These are phyloP conservation scores for Lepidothrix coronata DNA, from an alignment of 2,113 vertebrate species.

Conservation along the genomic window DNA sequence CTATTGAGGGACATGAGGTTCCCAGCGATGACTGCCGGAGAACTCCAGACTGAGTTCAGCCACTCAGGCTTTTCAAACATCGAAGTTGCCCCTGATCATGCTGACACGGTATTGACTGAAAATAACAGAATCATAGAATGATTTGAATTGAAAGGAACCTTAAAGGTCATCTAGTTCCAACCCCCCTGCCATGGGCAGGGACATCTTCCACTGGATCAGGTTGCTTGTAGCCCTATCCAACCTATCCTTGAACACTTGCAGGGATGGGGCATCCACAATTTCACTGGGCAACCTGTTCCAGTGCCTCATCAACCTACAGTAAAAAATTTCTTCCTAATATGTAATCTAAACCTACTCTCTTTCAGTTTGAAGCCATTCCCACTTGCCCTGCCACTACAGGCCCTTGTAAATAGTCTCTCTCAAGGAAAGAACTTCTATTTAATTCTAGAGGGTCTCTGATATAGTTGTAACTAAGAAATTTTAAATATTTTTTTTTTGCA, in stretches of 20 bases:
- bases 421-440: not conserved
- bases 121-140: not conserved
- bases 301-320: not conserved
- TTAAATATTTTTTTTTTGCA: not conserved
- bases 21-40: not conserved
- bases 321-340: not conserved
- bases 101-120: not conserved
- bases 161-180: not conserved
- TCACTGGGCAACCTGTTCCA: not conserved
- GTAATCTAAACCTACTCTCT: not conserved
- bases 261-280: not conserved
- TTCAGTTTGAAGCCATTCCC: not conserved
- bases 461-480: not conserved
- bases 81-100: not conserved
- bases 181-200: not conserved
- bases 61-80: not conserved
- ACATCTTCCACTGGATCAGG: not conserved
- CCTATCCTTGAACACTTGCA: not conserved
- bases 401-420: not conserved
- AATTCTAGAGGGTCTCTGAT: not conserved
- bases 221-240: not conserved
- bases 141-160: not conserved
- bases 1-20: not conserved
- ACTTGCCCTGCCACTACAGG: not conserved
- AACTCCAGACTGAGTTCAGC: not conserved